Conservation (phyloP, 2,888 invertebrate species). For the Chironomus tentans region DNA sequence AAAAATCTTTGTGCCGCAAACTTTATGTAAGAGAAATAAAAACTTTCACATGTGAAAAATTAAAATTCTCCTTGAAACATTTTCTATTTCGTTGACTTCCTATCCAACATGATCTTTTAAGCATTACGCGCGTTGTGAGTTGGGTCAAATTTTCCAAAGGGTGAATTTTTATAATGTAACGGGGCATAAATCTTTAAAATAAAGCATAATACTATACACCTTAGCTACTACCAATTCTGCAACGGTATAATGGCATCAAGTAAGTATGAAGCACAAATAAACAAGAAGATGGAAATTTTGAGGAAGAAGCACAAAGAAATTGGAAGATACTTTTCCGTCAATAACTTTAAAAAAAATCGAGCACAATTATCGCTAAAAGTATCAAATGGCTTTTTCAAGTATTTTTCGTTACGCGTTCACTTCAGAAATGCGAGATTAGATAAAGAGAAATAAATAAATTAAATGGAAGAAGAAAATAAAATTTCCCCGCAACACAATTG, state of each 20-base stretch:
- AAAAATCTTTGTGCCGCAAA: too few species aligned
- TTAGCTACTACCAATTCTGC: neutral
- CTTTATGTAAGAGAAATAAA: neutral
- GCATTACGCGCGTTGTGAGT: neutral
- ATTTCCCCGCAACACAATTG: neutral
- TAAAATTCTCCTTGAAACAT: neutral
- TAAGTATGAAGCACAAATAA: neutral
- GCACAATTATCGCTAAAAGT: slow-evolving; percentile 6
- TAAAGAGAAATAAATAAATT: neutral
- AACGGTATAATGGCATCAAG: neutral
- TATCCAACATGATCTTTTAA: neutral
- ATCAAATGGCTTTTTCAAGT: neutral
- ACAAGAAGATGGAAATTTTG: neutral
- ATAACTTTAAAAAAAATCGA: neutral
- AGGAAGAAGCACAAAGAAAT: neutral
- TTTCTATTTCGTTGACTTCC: neutral
- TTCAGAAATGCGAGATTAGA: neutral
- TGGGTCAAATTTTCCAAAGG: slow-evolving; percentile 26
- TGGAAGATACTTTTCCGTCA: neutral
- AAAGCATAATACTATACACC: neutral
- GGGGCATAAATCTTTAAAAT: neutral
- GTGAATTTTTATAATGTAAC: slow-evolving; percentile 1
- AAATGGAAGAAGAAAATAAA: neutral
- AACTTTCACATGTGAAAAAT: slow-evolving; percentile 17
- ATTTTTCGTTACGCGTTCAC: neutral